These are phyloP conservation scores for Himalopsyche anomala DNA, from an alignment of 2,888 invertebrate species.

Conservation along the genomic window DNA sequence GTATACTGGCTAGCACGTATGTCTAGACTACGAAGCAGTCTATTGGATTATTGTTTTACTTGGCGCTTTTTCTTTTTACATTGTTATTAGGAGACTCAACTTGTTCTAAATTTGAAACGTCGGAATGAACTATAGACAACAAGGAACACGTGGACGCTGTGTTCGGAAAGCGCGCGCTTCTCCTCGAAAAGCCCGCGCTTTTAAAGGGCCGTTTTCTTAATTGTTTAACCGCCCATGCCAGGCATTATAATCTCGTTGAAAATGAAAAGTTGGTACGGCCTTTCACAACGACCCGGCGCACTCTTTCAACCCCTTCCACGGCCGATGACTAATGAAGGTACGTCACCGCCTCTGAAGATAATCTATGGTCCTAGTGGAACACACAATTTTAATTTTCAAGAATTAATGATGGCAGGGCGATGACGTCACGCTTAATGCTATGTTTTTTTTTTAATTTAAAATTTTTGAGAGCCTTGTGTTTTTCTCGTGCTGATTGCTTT, in stretches of 20 bases:
- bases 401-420: conserved; percentile 62
- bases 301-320: conserved; percentile 32
- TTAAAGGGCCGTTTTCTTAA: conserved; percentile 46
- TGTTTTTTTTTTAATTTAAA: neutral
- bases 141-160: conserved; percentile 1
- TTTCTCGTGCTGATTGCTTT: conserved; percentile 8
- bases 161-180: conserved; percentile 14
- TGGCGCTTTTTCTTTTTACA: neutral
- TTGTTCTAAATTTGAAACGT: conserved; percentile 26
- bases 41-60: too few relatives aligned
- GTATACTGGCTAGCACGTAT: too few relatives aligned
- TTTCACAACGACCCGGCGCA: conserved; percentile 14
- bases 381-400: conserved; percentile 63
- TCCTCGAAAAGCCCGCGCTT: neutral
- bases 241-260: conserved; percentile 57
- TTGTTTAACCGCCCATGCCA: conserved; percentile 51
- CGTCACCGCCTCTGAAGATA: conserved; percentile 60
- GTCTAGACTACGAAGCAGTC: too few relatives aligned
- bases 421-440: conserved; percentile 47
- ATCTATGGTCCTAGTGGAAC: conserved; percentile 58
- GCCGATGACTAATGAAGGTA: conserved; percentile 54
- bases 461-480: neutral
- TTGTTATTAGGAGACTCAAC: neutral
- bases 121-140: conserved; percentile 26
- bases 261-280: conserved; percentile 49